These are phyloP conservation scores for Sisyra nigra DNA, from an alignment of 2,888 invertebrate genomes.

Conservation along the genomic window DNA sequence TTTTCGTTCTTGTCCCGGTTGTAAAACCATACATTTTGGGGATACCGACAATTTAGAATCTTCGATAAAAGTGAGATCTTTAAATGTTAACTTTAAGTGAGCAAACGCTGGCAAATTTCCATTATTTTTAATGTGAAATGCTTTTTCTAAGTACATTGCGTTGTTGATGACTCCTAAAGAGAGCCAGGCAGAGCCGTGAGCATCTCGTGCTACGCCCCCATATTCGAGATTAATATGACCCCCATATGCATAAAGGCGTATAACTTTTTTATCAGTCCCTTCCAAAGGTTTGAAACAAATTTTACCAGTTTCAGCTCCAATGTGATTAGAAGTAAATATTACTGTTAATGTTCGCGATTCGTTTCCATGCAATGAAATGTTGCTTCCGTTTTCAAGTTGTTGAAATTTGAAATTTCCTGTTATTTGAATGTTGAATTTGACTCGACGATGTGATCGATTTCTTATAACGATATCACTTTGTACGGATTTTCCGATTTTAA, in stretches of 20 bases:
- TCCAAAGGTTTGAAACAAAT: conserved; percentile 10
- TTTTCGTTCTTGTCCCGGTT: neutral
- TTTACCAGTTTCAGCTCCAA: conserved; percentile 35
- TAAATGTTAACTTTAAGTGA: neutral
- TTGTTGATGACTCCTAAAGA: conserved; percentile 31
- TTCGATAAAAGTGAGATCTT: neutral
- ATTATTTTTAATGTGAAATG: neutral
- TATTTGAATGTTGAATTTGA: conserved; percentile 35
- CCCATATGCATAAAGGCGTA: conserved; percentile 37
- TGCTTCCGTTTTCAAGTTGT: conserved; percentile 20
- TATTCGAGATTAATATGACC: conserved; percentile 35
- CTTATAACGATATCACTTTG: conserved; percentile 37
- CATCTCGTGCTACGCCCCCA: conserved; percentile 33
- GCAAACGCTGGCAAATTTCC: neutral
- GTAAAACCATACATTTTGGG: neutral
- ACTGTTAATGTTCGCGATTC: conserved; percentile 37
- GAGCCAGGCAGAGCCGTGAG: conserved; percentile 37
- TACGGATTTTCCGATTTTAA: conserved; percentile 34
- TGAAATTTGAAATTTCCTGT: conserved; percentile 28
- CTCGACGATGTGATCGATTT: conserved; percentile 35
- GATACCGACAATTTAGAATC: neutral
- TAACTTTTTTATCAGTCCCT: neutral
- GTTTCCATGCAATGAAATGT: conserved; percentile 30
- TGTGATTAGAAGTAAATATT: conserved; percentile 34
- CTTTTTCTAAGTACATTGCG: neutral